Conservation (phyloP, 2,888 invertebrate genomes). For the Eristalis pertinax region DNA sequence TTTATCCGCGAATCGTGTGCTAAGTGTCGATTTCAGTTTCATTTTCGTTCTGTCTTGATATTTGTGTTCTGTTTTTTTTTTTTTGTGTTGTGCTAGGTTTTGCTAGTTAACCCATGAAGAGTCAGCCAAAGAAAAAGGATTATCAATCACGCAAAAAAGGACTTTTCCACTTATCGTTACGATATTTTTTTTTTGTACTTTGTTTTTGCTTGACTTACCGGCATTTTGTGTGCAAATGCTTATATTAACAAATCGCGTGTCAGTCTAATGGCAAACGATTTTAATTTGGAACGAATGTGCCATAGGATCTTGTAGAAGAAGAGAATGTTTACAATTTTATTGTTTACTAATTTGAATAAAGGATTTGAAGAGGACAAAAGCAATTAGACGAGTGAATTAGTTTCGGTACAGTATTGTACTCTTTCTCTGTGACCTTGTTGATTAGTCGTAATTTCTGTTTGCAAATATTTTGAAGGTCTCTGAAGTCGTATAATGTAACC, state of each 20-base stretch:
- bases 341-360: slow-evolving; percentile 50
- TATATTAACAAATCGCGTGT: slow-evolving; percentile 68
- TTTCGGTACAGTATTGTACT: background rate
- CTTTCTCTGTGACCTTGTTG: background rate
- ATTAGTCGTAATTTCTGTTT: background rate
- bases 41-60: slow-evolving; percentile 46
- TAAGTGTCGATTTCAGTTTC: slow-evolving; percentile 65
- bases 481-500: background rate
- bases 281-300: slow-evolving; percentile 46
- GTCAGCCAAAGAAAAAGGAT: slow-evolving; percentile 38
- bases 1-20: slow-evolving; percentile 61
- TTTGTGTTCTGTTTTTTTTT: background rate
- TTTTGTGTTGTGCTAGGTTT: slow-evolving; percentile 21
- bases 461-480: background rate
- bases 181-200: background rate
- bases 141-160: slow-evolving; percentile 61
- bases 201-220: slow-evolving; percentile 36
- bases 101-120: slow-evolving; percentile 39
- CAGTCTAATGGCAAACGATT: slow-evolving; percentile 56
- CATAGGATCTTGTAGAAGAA: background rate
- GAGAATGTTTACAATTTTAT: slow-evolving; percentile 43
- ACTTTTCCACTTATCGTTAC: background rate
- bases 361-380: slow-evolving; percentile 30
- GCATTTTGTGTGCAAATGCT: slow-evolving; percentile 53
- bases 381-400: slow-evolving; percentile 31